Conservation (phyloP, 2,113 vertebrate genomes). For the Antechinus stuartii region DNA sequence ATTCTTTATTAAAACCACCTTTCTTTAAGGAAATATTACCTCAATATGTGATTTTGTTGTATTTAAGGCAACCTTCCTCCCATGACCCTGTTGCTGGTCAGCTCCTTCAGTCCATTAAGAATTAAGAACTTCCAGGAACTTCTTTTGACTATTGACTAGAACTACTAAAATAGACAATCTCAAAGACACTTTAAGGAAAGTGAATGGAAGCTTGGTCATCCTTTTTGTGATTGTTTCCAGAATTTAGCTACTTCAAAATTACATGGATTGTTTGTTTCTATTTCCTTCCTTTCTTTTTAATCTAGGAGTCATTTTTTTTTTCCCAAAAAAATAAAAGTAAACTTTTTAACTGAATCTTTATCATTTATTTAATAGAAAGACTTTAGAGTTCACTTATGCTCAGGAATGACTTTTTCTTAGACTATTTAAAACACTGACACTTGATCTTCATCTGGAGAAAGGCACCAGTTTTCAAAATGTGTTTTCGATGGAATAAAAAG, state of each 20-base stretch:
- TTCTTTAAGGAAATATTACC: conserved; percentile 82
- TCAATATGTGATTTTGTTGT: conserved; percentile 79
- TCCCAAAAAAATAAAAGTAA: conserved; percentile 18
- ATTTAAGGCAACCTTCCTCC: conserved; percentile 70
- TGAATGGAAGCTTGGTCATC: not conserved
- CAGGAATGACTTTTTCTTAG: conserved; percentile 4
- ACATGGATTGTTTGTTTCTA: not conserved
- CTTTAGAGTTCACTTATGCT: conserved; percentile 9
- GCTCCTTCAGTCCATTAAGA: conserved; percentile 49
- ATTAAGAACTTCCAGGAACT: conserved; percentile 34
- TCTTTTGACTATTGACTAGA: conserved; percentile 42
- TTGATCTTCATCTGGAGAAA: conserved; percentile 60
- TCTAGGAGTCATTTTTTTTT: conserved; percentile 1
- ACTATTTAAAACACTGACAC: conserved; percentile 44
- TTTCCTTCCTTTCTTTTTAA: not conserved
- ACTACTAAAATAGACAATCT: not conserved
- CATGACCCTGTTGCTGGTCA: conserved; percentile 70
- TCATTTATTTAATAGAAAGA: conserved; percentile 36
- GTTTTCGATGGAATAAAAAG: conserved; percentile 54
- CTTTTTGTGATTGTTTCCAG: not conserved
- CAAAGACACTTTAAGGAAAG: conserved; percentile 49
- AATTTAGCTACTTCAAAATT: conserved; percentile 29
- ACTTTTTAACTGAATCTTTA: conserved; percentile 14
- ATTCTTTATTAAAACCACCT: conserved; percentile 88
- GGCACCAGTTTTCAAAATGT: conserved; percentile 54